These are phyloP conservation scores for Anoura caudifer DNA, from an alignment of 2,113 vertebrate species.

Conservation along the genomic window DNA sequence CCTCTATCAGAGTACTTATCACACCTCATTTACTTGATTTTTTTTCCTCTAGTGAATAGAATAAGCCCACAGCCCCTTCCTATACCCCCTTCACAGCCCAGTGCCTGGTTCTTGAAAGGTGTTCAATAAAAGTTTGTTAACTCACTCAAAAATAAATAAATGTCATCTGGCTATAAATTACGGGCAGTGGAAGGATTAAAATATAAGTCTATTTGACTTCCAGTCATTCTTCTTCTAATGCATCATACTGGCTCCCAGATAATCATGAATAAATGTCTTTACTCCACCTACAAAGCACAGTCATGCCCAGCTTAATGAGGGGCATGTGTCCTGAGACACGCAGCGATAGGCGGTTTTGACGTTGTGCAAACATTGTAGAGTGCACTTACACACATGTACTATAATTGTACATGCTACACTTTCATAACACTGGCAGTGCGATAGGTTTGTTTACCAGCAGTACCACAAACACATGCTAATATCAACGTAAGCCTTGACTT, in stretches of 20 bases:
- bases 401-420: background rate
- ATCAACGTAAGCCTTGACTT: background rate
- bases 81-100: background rate
- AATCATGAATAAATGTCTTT: background rate
- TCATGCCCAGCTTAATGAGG: background rate
- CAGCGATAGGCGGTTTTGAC: background rate
- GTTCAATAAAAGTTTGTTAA: constrained; percentile 1
- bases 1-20: background rate
- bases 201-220: background rate
- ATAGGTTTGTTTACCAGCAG: background rate
- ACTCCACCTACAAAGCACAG: background rate
- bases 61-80: background rate
- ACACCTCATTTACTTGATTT: background rate
- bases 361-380: background rate
- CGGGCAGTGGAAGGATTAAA: background rate
- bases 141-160: background rate
- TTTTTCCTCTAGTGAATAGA: background rate
- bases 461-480: background rate
- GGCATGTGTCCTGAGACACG: background rate
- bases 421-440: no score
- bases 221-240: background rate
- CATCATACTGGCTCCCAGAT: background rate
- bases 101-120: background rate
- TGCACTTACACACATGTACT: background rate
- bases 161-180: background rate